These are phyloP conservation scores for Montipora capricornis DNA, from an alignment of 64 coral and sea anemone species.

Conservation along the genomic window DNA sequence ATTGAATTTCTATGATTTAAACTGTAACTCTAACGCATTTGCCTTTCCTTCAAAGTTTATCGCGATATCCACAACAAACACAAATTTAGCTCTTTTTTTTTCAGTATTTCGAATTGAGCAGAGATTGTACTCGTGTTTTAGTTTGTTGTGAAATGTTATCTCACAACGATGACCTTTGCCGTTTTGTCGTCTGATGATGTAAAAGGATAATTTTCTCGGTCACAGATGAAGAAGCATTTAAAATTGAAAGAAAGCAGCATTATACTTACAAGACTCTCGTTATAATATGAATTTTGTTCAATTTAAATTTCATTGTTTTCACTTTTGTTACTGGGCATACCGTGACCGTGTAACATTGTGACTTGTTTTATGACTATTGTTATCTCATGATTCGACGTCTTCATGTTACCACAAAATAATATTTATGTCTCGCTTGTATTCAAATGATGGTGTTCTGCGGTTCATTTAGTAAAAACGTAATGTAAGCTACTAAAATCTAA, in stretches of 20 bases:
- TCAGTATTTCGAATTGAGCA: neutral
- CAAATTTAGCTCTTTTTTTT: neutral
- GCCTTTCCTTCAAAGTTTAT: neutral
- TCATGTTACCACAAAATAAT: conserved; percentile 3
- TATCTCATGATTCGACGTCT: neutral
- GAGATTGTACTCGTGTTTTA: neutral
- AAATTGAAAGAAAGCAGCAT: neutral
- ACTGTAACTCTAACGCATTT: neutral
- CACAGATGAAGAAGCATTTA: neutral
- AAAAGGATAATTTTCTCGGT: neutral
- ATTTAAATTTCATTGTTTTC: too few relatives aligned
- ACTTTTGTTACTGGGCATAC: neutral
- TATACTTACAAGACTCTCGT: neutral
- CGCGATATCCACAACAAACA: neutral
- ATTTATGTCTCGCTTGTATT: conserved; percentile 40
- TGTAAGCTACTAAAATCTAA: neutral
- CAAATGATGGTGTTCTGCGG: neutral
- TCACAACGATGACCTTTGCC: neutral
- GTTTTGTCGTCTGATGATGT: neutral
- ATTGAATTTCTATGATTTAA: neutral
- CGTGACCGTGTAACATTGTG: neutral
- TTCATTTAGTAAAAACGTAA: neutral
- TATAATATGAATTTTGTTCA: neutral
- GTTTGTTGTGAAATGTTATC: neutral
- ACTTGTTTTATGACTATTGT: neutral